Base-by-base conservation (phyloP, 2,797 vertebrate species). In the Rhinella marina region DNA sequence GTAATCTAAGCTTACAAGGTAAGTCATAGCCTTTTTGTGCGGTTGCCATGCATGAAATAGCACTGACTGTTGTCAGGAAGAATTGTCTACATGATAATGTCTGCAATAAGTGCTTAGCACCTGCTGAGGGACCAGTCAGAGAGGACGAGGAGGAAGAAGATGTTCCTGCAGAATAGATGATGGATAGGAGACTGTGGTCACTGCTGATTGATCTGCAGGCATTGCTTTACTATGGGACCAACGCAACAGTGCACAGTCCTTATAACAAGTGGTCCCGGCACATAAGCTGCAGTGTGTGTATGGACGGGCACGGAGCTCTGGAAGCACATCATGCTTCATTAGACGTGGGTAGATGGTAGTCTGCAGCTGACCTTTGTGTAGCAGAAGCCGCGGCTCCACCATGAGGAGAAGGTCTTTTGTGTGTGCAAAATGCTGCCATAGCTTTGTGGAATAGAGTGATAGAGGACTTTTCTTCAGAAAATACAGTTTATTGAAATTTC, bases 341-440 rank as follows among this genome's bases (percentile, higher is more conserved):
- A 23, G 0, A 66, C 57, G 57, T 52, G 66, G 25, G 77, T 72
- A 7, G 4, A 13, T 54, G 64, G 48, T 70, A 23, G 56, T 52
- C 88, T 89, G 81, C 80, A 83, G 29, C 61, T 89, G 85, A 86
- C 88, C 88, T 89, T 87, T 87, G 88, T 84, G n/a, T 59, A 48
- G 61, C 25, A 79, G 59, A 73, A 78, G 84, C 73, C 64, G 85
- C 81, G 64, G 27, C 52, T 59, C 57, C 23, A 19, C 25, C 6
- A 17, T 41, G 64, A 76, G 27, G 41, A 88, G 48, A 85, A 29
- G 61, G 29, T 29, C 29, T 79, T 54, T 83, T 83, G 32, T 86
- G 84, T 57, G 27, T 48, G 61, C 2, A 23, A 19, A 21, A 23
- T 25, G 21, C n/a, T 87, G 29, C 32, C 56, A 41, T 56, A 41